Evolutionary conservation across 2,797 vertebrate species (phyloP).

Genomic region (Salmo trutta): DNA sequence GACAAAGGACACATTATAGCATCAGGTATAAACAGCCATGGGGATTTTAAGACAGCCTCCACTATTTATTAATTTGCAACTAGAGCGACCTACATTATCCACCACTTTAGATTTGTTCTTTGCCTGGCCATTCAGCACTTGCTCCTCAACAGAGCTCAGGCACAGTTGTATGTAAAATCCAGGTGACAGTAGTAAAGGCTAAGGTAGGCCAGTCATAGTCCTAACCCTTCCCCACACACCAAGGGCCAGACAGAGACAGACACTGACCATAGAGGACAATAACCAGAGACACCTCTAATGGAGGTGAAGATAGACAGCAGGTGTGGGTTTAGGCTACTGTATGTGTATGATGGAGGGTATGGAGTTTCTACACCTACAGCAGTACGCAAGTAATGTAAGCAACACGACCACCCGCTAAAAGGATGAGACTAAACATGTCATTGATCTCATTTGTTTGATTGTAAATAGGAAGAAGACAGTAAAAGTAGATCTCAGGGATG

Average conservation of each 20-base stretch:
- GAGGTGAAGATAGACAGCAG: neutral
- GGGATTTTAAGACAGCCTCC: too few species aligned
- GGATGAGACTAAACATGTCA: neutral
- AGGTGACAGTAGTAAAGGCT: neutral
- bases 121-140: too few species aligned
- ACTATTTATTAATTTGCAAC: too few species aligned
- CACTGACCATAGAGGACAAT: neutral
- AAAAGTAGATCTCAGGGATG: neutral
- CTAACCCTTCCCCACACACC: neutral
- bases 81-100: too few species aligned
- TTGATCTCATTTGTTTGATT: neutral
- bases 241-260: neutral
- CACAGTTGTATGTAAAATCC: neutral
- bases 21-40: too few species aligned
- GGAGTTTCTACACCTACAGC: neutral
- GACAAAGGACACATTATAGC: too few species aligned
- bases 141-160: too few species aligned
- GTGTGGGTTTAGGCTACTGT: neutral
- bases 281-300: neutral
- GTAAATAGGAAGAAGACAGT: neutral
- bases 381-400: neutral
- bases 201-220: neutral
- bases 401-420: neutral
- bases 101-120: too few species aligned
- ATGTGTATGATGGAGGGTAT: neutral